Evolutionary conservation across 2,888 invertebrate genomes (phyloP).

Genomic region (Xestoiulus laeticollis): DNA sequence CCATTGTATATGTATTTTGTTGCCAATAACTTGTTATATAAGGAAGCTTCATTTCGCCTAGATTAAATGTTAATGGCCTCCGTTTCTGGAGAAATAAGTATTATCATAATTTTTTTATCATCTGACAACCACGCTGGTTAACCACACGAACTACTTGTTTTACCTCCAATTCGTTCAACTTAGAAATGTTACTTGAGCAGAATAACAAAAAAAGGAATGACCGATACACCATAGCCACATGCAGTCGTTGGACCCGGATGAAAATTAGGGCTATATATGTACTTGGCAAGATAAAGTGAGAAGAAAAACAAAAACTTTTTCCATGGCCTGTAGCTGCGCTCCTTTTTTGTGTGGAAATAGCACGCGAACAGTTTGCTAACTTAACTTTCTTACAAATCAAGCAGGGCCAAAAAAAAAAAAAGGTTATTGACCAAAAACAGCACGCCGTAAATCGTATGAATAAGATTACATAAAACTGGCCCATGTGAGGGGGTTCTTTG

Average conservation of each 20-base stretch:
- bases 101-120: not conserved
- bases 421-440: not conserved
- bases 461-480: not conserved
- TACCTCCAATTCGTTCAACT: not conserved
- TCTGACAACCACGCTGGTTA: not conserved
- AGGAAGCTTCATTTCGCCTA: not conserved
- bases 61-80: not conserved
- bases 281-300: not conserved
- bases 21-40: not conserved
- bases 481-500: not conserved
- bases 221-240: not conserved
- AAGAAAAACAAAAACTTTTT: constrained; percentile 20
- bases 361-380: not conserved
- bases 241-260: constrained; percentile 41
- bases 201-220: not conserved
- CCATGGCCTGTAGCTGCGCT: not conserved
- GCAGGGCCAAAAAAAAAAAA: not conserved
- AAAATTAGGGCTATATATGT: not conserved
- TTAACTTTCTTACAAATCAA: constrained; percentile 16
- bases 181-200: not conserved
- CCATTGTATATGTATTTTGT: not conserved
- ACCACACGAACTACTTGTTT: not conserved
- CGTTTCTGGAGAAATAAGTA: not conserved
- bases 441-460: not conserved
- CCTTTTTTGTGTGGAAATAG: not conserved